phyloP scores from a whole-genome alignment of 1,140 invertebrate species.

The Pteromalus puparum region DNA sequence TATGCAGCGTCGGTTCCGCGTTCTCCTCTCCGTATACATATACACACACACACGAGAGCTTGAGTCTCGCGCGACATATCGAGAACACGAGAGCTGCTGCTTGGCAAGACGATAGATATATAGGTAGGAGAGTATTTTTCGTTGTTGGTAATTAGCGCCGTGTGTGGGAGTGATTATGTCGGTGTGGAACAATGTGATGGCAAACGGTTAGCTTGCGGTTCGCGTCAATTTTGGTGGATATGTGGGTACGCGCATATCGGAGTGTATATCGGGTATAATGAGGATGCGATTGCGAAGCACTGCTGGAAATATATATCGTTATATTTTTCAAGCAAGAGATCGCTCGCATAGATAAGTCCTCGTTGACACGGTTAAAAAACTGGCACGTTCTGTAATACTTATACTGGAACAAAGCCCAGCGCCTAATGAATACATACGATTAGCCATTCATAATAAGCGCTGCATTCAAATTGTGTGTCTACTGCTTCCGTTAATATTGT shows the following conservation, averaged over 20 bases:
- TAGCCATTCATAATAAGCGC: no score
- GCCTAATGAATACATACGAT: not conserved
- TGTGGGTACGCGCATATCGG: no score
- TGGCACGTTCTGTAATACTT: not conserved
- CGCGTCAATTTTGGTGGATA: not conserved
- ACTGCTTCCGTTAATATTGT: no score
- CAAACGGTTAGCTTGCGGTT: not conserved
- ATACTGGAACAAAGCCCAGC: not conserved
- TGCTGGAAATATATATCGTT: not conserved
- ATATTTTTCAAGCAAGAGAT: not conserved
- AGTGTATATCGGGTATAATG: no score
- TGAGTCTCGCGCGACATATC: slow-evolving; percentile 31
- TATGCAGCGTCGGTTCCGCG: slow-evolving; percentile 40
- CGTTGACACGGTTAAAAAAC: not conserved
- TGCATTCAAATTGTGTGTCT: no score
- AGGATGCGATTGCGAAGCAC: not conserved
- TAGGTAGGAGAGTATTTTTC: not conserved
- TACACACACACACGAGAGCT: not conserved
- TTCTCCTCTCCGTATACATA: not conserved
- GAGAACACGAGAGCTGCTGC: slow-evolving; percentile 3
- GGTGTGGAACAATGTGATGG: no score
- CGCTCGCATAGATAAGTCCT: not conserved
- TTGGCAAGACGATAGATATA: not conserved
- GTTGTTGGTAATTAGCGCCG: slow-evolving; percentile 11
- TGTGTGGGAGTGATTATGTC: no score